Evolutionary conservation across 2,888 invertebrate species (phyloP).

Genomic region (Orchesellides sinensis): DNA sequence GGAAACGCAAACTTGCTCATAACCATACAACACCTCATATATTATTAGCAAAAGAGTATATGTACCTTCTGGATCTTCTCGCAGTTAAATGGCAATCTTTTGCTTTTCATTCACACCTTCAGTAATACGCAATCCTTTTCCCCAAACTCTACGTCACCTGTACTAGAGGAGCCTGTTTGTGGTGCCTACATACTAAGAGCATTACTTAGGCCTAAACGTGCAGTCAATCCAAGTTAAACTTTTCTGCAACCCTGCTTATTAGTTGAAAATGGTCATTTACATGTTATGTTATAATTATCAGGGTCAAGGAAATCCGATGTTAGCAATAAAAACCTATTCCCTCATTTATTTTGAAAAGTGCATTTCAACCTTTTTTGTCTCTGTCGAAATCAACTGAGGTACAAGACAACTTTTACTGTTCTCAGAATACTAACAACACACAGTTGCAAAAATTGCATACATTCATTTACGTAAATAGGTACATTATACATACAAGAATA

Average conservation of each 20-base stretch:
- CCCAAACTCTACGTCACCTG: background rate
- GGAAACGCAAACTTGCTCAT: constrained; percentile 14
- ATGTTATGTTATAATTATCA: constrained; percentile 4
- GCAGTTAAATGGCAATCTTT: constrained; percentile 32
- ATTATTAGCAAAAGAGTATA: constrained; percentile 4
- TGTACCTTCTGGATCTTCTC: background rate
- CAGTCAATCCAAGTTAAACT: background rate
- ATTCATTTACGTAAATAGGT: no score
- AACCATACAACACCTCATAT: constrained; percentile 48
- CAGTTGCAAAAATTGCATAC: no score
- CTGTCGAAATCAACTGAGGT: no score
- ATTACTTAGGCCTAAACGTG: no score
- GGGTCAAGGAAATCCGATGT: constrained; percentile 22
- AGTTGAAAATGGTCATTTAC: background rate
- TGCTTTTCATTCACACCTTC: constrained; percentile 29
- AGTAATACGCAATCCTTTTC: background rate
- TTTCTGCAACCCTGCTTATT: background rate
- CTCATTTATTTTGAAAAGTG: background rate
- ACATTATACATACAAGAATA: no score
- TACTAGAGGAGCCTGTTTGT: background rate
- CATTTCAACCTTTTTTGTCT: background rate
- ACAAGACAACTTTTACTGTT: no score
- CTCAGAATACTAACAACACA: no score
- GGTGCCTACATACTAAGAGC: background rate
- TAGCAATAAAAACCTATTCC: background rate